Conservation (phyloP, 2,797 vertebrate genomes). For the Girardinus metallicus region DNA sequence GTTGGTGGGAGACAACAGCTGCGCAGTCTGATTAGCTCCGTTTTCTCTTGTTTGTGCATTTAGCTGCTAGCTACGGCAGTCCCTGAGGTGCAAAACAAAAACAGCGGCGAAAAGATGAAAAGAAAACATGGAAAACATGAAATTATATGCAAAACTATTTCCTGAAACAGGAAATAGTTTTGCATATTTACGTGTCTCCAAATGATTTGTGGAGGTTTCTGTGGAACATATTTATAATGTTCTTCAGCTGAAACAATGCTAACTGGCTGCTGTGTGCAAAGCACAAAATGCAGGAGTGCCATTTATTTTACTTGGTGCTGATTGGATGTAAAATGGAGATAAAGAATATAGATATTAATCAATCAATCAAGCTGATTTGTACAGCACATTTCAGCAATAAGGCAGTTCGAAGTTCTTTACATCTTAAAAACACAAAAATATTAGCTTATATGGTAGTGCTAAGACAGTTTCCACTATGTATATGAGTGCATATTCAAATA, state of each 20-base stretch:
- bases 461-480: too few species aligned
- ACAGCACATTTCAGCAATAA: too few species aligned
- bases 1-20: background rate
- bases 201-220: background rate
- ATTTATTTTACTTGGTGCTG: too few species aligned
- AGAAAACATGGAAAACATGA: background rate
- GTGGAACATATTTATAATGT: background rate
- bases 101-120: background rate
- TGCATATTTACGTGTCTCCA: background rate
- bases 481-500: too few species aligned
- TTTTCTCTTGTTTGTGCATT: background rate
- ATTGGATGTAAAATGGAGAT: too few species aligned
- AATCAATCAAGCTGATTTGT: too few species aligned
- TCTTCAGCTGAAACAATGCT: background rate
- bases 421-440: too few species aligned
- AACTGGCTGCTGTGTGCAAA: background rate
- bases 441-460: too few species aligned
- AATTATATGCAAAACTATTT: background rate
- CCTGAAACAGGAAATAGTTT: background rate
- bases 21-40: background rate
- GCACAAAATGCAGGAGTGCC: background rate
- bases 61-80: background rate
- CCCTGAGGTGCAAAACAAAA: background rate
- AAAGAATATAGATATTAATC: too few species aligned
- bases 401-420: too few species aligned